A percentile compares a stretch with the other conserved stretches of the same genome.
phyloP scores from a whole-genome alignment of 2,797 vertebrate genomes.

The Sebastes hubbsi region DNA sequence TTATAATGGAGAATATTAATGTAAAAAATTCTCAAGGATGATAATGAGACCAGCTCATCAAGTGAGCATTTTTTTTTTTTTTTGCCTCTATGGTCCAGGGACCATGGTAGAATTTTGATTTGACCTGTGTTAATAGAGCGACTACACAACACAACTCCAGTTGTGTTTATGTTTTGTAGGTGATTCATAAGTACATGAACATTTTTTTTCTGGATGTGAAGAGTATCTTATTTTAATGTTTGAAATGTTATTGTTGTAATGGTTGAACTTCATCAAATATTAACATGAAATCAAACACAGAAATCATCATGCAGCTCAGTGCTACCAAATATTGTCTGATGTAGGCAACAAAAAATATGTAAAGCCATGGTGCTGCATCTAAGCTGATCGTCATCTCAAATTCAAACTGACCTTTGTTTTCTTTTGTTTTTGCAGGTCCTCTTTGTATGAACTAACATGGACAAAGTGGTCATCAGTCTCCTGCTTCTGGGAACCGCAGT shows the following conservation, averaged over 20 bases:
- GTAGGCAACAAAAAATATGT: neutral
- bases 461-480: conserved; percentile 94
- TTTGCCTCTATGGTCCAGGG: neutral
- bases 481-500: conserved; percentile 94
- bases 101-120: conserved; percentile 1
- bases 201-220: neutral
- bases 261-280: neutral
- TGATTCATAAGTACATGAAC: neutral
- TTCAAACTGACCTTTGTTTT: conserved; percentile 1
- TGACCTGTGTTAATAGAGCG: neutral
- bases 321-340: neutral
- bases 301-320: neutral
- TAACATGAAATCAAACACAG: neutral
- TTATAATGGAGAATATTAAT: conserved; percentile 40
- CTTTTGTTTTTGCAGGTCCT: conserved; percentile 77
- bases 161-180: neutral
- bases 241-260: neutral
- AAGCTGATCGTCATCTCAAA: neutral
- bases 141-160: neutral
- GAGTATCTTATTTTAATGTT: neutral
- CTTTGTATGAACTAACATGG: conserved; percentile 92
- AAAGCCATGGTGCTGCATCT: neutral
- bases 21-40: conserved; percentile 26
- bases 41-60: conserved; percentile 47
- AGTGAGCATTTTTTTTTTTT: conserved; percentile 1